Evolutionary conservation across 1,140 invertebrate species (phyloP).

Genomic region (Agraylea sexmaculata): DNA sequence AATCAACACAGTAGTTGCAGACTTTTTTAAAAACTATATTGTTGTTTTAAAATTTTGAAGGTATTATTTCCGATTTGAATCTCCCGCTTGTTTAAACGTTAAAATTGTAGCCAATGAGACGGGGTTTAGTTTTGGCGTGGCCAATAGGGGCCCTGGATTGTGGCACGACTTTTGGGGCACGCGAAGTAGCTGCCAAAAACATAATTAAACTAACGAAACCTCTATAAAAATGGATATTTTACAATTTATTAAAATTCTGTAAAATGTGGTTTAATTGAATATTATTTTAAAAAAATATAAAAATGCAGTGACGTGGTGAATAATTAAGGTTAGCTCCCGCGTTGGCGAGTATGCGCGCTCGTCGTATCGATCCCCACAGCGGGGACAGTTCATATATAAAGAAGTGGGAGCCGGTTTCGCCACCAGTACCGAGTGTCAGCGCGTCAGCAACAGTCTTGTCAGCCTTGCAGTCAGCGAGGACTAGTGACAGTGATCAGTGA

Average conservation of each 20-base stretch:
- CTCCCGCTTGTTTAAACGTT: no score
- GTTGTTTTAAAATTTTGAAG: no score
- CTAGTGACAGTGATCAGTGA: conserved; percentile 11
- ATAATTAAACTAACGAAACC: no score
- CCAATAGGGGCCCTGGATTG: conserved; percentile 19
- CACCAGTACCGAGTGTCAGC: background rate
- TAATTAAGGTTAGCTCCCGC: conserved; percentile 16
- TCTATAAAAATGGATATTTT: conserved; percentile 1
- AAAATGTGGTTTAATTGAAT: background rate
- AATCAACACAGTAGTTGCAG: no score
- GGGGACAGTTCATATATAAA: no score
- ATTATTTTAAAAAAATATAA: background rate
- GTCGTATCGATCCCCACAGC: background rate
- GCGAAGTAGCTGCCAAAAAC: conserved; percentile 12
- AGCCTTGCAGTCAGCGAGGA: no score
- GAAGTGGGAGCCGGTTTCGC: no score
- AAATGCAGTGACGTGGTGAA: background rate
- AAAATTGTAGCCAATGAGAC: no score
- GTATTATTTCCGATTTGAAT: no score
- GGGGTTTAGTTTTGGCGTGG: no score
- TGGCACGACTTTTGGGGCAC: conserved; percentile 20
- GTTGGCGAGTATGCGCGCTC: conserved; percentile 23
- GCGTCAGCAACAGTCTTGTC: no score
- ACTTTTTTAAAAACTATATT: no score
- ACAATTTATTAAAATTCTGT: conserved; percentile 2